Conservation (phyloP, 2,113 vertebrate species). For the Mesitornis unicolor region DNA sequence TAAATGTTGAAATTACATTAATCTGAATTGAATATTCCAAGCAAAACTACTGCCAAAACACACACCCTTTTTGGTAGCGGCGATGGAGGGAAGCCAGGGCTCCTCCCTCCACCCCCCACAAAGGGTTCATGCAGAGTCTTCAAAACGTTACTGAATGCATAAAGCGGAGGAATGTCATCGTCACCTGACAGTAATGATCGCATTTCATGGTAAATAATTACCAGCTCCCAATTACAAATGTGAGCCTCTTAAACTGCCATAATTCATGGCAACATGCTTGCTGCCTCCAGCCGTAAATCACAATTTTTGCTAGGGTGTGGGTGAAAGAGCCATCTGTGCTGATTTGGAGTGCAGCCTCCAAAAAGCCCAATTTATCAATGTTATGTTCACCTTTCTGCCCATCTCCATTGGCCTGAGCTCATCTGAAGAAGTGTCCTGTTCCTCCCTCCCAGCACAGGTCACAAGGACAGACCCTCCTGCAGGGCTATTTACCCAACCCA, state of each 20-base stretch:
- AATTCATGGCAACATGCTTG: constrained; percentile 1
- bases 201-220: constrained; percentile 23
- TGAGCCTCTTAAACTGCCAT: neutral
- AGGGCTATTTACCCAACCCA: accelerated
- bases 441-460: neutral
- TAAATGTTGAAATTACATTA: constrained; percentile 36
- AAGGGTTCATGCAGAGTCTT: neutral
- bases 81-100: neutral
- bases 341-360: neutral
- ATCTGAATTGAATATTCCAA: constrained; percentile 15
- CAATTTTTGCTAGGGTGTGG: neutral
- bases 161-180: neutral
- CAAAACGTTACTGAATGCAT: constrained; percentile 16
- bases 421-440: neutral
- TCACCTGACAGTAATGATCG: constrained; percentile 36
- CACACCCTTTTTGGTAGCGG: neutral
- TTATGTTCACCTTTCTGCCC: neutral
- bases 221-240: neutral
- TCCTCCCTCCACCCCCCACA: neutral
- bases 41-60: constrained; percentile 38
- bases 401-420: neutral
- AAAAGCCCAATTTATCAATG: neutral
- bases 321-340: constrained; percentile 25
- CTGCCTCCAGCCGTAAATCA: neutral
- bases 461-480: neutral